These are phyloP conservation scores for Tapirus indicus DNA, from an alignment of 2,797 vertebrate species.

Conservation along the genomic window DNA sequence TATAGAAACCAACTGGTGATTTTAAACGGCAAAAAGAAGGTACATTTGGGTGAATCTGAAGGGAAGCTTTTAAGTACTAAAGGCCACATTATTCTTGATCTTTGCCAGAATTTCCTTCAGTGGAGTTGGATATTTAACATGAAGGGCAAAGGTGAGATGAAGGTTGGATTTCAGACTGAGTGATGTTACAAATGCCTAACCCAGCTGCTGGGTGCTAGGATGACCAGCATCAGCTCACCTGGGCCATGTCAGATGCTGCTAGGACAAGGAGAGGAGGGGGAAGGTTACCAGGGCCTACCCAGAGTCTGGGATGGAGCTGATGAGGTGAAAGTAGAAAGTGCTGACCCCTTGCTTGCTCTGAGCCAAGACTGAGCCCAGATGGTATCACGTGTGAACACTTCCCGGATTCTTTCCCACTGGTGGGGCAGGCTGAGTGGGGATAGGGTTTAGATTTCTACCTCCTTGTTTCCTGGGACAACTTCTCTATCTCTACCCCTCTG, in stretches of 20 bases:
- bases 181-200: not conserved
- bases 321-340: not conserved
- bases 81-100: not conserved
- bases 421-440: not conserved
- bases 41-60: not conserved
- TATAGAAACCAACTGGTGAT: not conserved
- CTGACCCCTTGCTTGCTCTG: fast-evolving
- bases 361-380: fast-evolving
- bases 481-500: not conserved
- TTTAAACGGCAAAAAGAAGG: not conserved
- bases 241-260: not conserved
- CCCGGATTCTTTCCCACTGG: not conserved
- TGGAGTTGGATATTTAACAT: not conserved
- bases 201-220: not conserved
- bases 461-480: not conserved
- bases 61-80: not conserved
- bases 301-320: not conserved
- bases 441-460: not conserved
- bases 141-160: not conserved
- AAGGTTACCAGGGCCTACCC: not conserved
- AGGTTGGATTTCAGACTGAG: not conserved
- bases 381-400: fast-evolving
- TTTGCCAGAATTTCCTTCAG: not conserved
- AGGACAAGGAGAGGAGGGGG: not conserved
- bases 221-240: not conserved